Conservation (phyloP, 2,797 vertebrate species). For the Alauda arvensis region DNA sequence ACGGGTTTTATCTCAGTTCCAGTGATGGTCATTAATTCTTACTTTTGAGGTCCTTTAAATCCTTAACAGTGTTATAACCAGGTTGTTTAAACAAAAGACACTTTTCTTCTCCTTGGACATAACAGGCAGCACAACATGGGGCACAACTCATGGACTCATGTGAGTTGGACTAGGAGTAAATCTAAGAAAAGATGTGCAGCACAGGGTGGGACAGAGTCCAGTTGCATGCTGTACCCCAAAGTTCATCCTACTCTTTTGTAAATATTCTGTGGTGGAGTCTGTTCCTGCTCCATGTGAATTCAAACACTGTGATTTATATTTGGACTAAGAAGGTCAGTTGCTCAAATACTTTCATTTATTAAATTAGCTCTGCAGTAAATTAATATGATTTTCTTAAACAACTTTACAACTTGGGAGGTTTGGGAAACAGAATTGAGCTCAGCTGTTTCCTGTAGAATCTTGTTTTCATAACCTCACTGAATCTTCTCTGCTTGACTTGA, state of each 20-base stretch:
- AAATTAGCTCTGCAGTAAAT: slow-evolving; percentile 73
- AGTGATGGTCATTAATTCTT: neutral
- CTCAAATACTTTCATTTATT: slow-evolving; percentile 73
- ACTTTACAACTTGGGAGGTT: slow-evolving; percentile 69
- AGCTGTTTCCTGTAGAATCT: slow-evolving; percentile 40
- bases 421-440: slow-evolving; percentile 57
- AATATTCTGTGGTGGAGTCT: slow-evolving; percentile 20
- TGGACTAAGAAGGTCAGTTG: slow-evolving; percentile 55
- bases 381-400: slow-evolving; percentile 61
- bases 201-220: neutral
- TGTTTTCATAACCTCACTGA: slow-evolving; percentile 68
- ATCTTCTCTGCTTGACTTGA: slow-evolving; percentile 45
- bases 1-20: neutral
- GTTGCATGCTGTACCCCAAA: neutral
- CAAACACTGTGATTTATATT: slow-evolving; percentile 57
- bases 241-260: neutral
- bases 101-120: neutral
- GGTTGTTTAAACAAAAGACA: neutral
- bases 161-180: neutral
- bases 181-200: neutral
- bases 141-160: neutral
- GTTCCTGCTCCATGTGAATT: slow-evolving; percentile 30
- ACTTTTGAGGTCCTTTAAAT: neutral
- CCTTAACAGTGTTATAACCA: neutral
- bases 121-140: neutral